A percentile compares a stretch with the other conserved stretches of the same genome.
Evolutionary conservation across 1,140 invertebrate genomes (phyloP).

Genomic region (Matsumurasca onukii): DNA sequence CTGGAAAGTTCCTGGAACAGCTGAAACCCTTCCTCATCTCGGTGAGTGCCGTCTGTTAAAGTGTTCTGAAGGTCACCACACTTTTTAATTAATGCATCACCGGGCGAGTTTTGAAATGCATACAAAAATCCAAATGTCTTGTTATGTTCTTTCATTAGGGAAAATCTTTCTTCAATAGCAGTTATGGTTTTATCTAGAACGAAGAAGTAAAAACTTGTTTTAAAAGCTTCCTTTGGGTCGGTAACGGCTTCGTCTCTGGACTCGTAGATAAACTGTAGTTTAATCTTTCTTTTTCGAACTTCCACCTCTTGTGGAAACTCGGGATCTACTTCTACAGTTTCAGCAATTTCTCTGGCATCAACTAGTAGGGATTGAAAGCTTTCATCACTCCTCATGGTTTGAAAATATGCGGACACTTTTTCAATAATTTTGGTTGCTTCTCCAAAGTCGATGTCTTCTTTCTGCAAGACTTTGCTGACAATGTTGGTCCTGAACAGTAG

Average conservation of each 20-base stretch:
- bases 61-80: not conserved
- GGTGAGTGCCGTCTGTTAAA: not conserved
- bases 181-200: conserved; percentile 21
- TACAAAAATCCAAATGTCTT: not conserved
- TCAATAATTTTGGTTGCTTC: conserved; percentile 14
- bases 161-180: not conserved
- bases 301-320: not conserved
- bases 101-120: too few species aligned
- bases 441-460: conserved; percentile 22
- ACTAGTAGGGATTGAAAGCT: conserved; percentile 26
- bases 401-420: conserved; percentile 20
- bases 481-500: conserved; percentile 30
- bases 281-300: conserved; percentile 13
- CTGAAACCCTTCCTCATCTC: conserved; percentile 3
- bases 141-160: not conserved
- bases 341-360: conserved; percentile 31
- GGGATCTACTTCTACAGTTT: conserved; percentile 20
- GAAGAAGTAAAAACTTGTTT: conserved; percentile 27
- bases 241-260: conserved; percentile 19
- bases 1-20: not conserved
- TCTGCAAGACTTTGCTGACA: conserved; percentile 32
- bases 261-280: conserved; percentile 28
- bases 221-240: conserved; percentile 14
- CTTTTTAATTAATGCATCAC: not conserved
- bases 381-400: conserved; percentile 4